phyloP scores from a whole-genome alignment of 1,140 invertebrate species.

The Plutomurus gul region DNA sequence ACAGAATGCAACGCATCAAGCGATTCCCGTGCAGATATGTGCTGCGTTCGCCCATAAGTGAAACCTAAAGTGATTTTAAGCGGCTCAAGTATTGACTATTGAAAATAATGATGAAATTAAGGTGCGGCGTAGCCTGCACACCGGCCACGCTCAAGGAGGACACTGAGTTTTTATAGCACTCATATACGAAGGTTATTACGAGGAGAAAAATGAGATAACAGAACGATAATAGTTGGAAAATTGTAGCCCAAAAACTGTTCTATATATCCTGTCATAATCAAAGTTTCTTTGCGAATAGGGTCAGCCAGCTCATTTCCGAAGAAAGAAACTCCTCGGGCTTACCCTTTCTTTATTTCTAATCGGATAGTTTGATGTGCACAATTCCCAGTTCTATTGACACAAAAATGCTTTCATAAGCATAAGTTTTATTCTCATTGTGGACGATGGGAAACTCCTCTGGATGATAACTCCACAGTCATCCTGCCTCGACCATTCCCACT shows the following conservation, averaged over 20 bases:
- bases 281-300: conserved; percentile 5
- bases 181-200: conserved; percentile 23
- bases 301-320: conserved; percentile 23
- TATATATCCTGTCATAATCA: conserved; percentile 24
- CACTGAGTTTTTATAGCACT: conserved; percentile 24
- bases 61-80: conserved; percentile 30
- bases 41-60: conserved; percentile 6
- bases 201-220: conserved; percentile 29
- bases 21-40: not conserved
- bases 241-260: conserved; percentile 12
- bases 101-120: conserved; percentile 30
- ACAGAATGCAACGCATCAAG: not conserved
- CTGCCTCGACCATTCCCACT: too few relatives aligned
- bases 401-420: conserved; percentile 30
- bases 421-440: conserved; percentile 11
- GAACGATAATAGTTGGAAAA: conserved; percentile 27
- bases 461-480: too few relatives aligned
- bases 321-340: conserved; percentile 22
- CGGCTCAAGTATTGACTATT: conserved; percentile 28
- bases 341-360: conserved; percentile 25
- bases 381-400: conserved; percentile 22
- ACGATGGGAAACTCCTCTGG: too few relatives aligned
- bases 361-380: conserved; percentile 23
- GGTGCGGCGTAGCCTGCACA: conserved; percentile 1
- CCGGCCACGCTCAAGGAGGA: conserved; percentile 1